Base-by-base conservation (phyloP, 2,888 invertebrate genomes). In the Perdita meconis region DNA sequence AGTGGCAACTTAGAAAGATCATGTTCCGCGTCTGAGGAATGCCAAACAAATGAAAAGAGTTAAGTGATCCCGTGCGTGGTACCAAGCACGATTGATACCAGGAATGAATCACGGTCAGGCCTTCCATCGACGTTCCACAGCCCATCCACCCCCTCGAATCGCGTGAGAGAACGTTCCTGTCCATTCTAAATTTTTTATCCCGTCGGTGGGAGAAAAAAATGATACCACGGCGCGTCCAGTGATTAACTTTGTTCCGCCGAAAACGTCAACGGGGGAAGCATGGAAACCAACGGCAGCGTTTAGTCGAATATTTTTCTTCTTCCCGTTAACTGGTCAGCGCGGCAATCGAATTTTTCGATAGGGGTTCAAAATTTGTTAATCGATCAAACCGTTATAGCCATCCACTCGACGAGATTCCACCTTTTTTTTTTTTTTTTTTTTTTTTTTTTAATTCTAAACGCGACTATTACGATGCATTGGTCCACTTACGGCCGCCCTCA, bases 51-150 rank as follows among this genome's bases (percentile, higher is more conserved):
- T 26, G 26, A 16, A 3, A 22, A 36, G 40, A 51, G 61, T 42
- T 47, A 50, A 24, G 61, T 36, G 59, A 42, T 61, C 55, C 50
- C 53, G 68, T 51, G 36, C 10, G 22, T 44, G 47, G n/a, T 19
- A 53, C 44, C 64, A 47, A 19, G 10, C 55, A 19, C 74, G 74
- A 77, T 74, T 68, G 77, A 73, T 74, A 64, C 40, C 30, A 10
- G 34, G 42, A 74, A 77, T 77, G 68, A 77, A 77, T 77, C 74
- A 74, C 64, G 51, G n/a, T 24, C 22, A 19, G 16, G 19, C 40
- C 51, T 53, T 42, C 51, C 24, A 0, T 6, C 44, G 24, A 0
- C 24, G 24, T 36, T 57, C 6, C 30, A 16, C 8, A 19, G n/a
- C 16, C 19, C n/a, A 51, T 42, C 22, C 50, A 22, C 24, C 42